phyloP scores from a whole-genome alignment of 2,113 vertebrate genomes.

The Tapirus terrestris region DNA sequence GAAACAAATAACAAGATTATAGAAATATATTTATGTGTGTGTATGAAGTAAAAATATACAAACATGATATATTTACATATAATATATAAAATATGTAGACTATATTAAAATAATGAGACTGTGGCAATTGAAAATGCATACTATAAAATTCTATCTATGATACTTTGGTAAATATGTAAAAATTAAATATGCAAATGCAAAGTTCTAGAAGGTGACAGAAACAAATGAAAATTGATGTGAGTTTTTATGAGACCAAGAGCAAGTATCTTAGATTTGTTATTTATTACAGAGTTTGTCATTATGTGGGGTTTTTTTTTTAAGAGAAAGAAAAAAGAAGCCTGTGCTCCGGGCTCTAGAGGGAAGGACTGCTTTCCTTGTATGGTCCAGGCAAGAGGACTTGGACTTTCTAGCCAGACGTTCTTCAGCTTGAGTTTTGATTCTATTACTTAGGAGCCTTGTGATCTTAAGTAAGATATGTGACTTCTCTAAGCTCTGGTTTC shows the following conservation, averaged over 20 bases:
- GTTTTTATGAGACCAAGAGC: background rate
- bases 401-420: background rate
- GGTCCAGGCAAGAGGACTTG: background rate
- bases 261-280: background rate
- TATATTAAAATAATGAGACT: background rate
- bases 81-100: background rate
- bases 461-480: background rate
- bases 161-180: background rate
- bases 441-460: background rate
- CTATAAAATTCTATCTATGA: background rate
- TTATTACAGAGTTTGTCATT: background rate
- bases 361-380: background rate
- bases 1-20: background rate
- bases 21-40: background rate
- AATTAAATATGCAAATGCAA: background rate
- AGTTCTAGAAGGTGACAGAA: slow-evolving; percentile 12
- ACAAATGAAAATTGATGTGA: background rate
- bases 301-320: background rate
- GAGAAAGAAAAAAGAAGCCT: background rate
- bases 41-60: background rate
- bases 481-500: background rate
- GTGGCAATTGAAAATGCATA: background rate
- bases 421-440: background rate
- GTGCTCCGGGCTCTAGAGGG: too few species aligned
- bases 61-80: background rate